Conservation (phyloP, 2,797 vertebrate species). For the Acestrorhynchus altus region DNA sequence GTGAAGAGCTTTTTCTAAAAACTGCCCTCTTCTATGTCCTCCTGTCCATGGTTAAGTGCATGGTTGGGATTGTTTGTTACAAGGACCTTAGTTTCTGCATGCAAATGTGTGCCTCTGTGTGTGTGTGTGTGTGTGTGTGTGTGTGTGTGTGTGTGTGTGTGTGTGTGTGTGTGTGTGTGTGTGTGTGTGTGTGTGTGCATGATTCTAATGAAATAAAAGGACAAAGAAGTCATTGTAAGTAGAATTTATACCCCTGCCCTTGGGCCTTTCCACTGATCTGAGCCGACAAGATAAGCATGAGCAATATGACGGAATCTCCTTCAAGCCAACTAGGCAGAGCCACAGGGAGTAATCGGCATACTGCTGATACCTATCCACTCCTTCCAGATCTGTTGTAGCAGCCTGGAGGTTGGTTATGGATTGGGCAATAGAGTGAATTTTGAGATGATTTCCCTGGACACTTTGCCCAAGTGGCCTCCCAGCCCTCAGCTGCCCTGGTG, state of each 20-base stretch:
- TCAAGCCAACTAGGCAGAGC: constrained; percentile 39
- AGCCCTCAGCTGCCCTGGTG: constrained; percentile 28
- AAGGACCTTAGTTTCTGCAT: neutral
- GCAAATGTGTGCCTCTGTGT: too few relatives aligned
- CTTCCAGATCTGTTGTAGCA: constrained; percentile 24
- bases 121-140: neutral
- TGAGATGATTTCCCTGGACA: constrained; percentile 49
- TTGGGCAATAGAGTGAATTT: constrained; percentile 47
- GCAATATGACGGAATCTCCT: constrained; percentile 41
- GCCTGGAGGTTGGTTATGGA: constrained; percentile 40
- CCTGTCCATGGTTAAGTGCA: neutral
- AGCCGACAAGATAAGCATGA: constrained; percentile 42
- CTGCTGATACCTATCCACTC: constrained; percentile 27
- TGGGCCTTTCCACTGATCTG: constrained; percentile 44
- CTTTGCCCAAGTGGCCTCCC: constrained; percentile 35
- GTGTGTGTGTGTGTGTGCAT: constrained; percentile 44
- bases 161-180: constrained; percentile 5
- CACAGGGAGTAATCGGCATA: constrained; percentile 33
- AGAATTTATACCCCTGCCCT: constrained; percentile 18
- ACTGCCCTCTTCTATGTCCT: neutral
- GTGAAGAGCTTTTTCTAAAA: neutral
- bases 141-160: constrained; percentile 34
- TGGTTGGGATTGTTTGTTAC: constrained; percentile 1
- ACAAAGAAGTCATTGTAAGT: constrained; percentile 29
- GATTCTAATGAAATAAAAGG: constrained; percentile 21